These are phyloP conservation scores for Epinephelus moara DNA, from an alignment of 2,113 vertebrate species.

Conservation along the genomic window DNA sequence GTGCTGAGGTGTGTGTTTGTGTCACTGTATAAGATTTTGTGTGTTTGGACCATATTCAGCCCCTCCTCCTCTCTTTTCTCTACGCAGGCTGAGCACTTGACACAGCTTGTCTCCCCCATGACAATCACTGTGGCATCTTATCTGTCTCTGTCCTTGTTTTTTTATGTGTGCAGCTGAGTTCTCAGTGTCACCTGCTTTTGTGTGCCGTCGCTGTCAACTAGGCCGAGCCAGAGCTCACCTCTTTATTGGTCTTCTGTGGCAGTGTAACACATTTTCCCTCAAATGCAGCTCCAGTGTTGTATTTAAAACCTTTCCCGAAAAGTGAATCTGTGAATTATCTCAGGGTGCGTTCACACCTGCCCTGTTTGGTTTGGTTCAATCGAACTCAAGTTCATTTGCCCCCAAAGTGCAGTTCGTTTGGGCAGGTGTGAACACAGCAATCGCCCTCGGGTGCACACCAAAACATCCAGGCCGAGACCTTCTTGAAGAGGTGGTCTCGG, in stretches of 20 bases:
- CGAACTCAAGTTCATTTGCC: too few relatives aligned
- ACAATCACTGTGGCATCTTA: constrained; percentile 57
- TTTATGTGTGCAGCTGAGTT: constrained; percentile 36
- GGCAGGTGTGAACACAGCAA: too few relatives aligned
- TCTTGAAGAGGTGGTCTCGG: too few relatives aligned
- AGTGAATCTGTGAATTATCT: too few relatives aligned
- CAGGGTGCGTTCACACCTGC: too few relatives aligned
- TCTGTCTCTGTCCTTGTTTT: constrained; percentile 53
- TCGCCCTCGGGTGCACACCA: too few relatives aligned
- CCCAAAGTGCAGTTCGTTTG: too few relatives aligned
- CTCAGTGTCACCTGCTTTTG: constrained; percentile 55
- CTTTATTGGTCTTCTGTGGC: constrained; percentile 28
- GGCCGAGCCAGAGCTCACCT: constrained; percentile 10
- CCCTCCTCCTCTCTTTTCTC: constrained; percentile 35
- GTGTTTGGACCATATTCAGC: constrained; percentile 33
- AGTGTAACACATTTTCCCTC: not conserved
- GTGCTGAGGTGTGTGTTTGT: constrained; percentile 32
- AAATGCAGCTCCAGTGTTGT: not conserved
- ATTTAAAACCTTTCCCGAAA: constrained; percentile 1
- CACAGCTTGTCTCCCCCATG: constrained; percentile 62
- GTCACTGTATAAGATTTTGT: constrained; percentile 45
- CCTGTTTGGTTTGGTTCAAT: too few relatives aligned
- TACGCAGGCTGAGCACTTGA: constrained; percentile 68
- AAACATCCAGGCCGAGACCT: too few relatives aligned
- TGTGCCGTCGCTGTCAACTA: constrained; percentile 20